These are phyloP conservation scores for Morbakka virulenta DNA, from an alignment of 30 jellyfish, hydroid and myxozoan species.

Conservation along the genomic window DNA sequence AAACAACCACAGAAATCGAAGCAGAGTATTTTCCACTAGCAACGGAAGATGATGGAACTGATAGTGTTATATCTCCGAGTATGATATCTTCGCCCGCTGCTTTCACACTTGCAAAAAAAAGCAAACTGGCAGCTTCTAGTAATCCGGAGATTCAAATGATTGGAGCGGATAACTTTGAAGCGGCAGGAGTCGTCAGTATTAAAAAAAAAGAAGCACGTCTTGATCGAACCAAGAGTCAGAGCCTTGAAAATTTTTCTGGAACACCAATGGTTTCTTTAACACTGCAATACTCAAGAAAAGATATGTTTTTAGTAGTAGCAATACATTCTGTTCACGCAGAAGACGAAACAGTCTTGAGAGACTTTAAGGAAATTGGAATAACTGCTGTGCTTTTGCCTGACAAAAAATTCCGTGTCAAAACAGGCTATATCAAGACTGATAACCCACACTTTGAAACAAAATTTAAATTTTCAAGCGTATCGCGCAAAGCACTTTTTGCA, in stretches of 20 bases:
- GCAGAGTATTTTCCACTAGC: slow-evolving; percentile 53
- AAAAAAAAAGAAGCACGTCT: background rate
- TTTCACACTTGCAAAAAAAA: background rate
- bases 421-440: slow-evolving; percentile 35
- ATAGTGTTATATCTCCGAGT: too few species aligned
- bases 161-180: slow-evolving; percentile 42
- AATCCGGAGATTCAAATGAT: background rate
- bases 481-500: slow-evolving; percentile 57
- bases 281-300: slow-evolving; percentile 56
- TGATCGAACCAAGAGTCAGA: slow-evolving; percentile 40
- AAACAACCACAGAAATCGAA: slow-evolving; percentile 22
- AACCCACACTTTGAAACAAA: slow-evolving; percentile 57
- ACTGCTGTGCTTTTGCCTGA: slow-evolving; percentile 71
- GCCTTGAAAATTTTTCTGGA: slow-evolving; percentile 26
- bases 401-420: slow-evolving; percentile 67
- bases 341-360: slow-evolving; percentile 22
- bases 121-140: slow-evolving; percentile 27
- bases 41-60: slow-evolving; percentile 35
- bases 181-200: slow-evolving; percentile 49
- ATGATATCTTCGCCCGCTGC: background rate
- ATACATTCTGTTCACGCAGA: slow-evolving; percentile 49
- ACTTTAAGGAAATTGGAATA: slow-evolving; percentile 48
- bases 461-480: slow-evolving; percentile 64
- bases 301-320: slow-evolving; percentile 53
- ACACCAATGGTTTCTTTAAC: slow-evolving; percentile 52